These are phyloP conservation scores for Alviniconcha marisindica DNA, from an alignment of 1,140 invertebrate species.

Conservation along the genomic window DNA sequence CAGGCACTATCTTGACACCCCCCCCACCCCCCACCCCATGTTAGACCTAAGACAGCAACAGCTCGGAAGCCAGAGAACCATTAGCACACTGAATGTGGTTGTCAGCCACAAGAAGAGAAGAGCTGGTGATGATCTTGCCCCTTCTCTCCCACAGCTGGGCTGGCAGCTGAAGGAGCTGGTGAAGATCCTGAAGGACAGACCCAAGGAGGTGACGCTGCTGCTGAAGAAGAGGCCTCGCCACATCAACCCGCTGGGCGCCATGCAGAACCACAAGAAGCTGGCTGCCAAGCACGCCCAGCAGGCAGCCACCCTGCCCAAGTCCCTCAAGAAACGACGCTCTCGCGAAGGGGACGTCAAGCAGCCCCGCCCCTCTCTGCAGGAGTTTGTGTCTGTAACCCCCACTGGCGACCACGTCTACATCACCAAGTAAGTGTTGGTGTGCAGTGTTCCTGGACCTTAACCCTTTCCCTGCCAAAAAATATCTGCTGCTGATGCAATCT, in stretches of 20 bases:
- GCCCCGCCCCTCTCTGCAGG: constrained; percentile 64
- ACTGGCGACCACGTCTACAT: constrained; percentile 54
- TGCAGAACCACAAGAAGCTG: constrained; percentile 71
- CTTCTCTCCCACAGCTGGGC: constrained; percentile 79
- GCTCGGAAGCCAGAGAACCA: too few species aligned
- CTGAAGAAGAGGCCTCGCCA: constrained; percentile 90
- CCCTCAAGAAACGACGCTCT: constrained; percentile 66
- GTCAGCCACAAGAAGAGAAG: too few species aligned
- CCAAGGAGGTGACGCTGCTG: constrained; percentile 88
- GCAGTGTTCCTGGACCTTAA: too few species aligned
- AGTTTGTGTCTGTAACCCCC: constrained; percentile 58
- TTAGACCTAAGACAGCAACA: background rate
- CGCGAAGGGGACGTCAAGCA: constrained; percentile 66
- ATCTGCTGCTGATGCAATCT: too few species aligned
- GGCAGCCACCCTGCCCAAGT: constrained; percentile 69
- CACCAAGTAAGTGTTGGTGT: constrained; percentile 48
- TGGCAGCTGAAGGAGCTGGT: constrained; percentile 91
- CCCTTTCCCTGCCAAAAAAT: too few species aligned
- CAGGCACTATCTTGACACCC: too few species aligned
- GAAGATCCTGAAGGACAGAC: constrained; percentile 85
- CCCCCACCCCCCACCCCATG: too few species aligned
- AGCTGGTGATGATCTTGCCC: too few species aligned
- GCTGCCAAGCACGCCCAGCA: constrained; percentile 57
- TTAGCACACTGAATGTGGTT: too few species aligned
- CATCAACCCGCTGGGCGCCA: constrained; percentile 88